These are phyloP conservation scores for Hydroisotoma schaefferi DNA, from an alignment of 2,888 invertebrate species.

Conservation along the genomic window DNA sequence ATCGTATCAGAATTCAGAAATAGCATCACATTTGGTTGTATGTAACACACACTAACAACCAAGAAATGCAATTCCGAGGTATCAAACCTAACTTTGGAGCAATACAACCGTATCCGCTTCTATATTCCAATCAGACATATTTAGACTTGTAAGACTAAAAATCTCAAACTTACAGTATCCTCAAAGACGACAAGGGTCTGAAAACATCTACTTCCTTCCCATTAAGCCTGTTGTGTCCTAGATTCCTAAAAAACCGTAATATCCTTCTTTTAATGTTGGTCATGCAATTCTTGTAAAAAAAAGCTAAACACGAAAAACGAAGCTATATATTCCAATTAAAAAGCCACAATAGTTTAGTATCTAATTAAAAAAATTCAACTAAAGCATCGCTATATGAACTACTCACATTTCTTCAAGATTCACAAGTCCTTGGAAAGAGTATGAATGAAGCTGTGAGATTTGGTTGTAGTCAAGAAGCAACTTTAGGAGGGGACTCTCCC, in stretches of 20 bases:
- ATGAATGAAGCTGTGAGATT: constrained; percentile 3
- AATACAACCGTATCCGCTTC: too few species aligned
- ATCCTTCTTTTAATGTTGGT: neutral
- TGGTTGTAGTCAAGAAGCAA: constrained; percentile 16
- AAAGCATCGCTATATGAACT: neutral
- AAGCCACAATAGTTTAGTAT: too few species aligned
- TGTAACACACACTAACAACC: too few species aligned
- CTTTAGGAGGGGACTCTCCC: neutral
- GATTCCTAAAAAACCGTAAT: constrained; percentile 9
- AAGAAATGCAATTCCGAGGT: too few species aligned
- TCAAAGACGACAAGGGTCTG: constrained; percentile 1
- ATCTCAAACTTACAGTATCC: constrained; percentile 13
- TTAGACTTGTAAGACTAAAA: constrained; percentile 11
- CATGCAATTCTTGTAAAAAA: neutral
- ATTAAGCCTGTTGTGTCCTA: constrained; percentile 10
- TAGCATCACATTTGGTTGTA: too few species aligned
- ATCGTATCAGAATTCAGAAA: neutral
- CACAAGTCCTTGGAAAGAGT: constrained; percentile 9
- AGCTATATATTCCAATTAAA: neutral
- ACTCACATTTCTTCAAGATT: constrained; percentile 15
- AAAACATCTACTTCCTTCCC: constrained; percentile 13
- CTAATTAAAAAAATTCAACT: too few species aligned
- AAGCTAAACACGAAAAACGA: neutral
- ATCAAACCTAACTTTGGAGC: too few species aligned
- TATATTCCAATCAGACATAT: too few species aligned